A percentile compares a stretch with the other conserved stretches of the same genome.
Conservation (phyloP, 2,113 vertebrate genomes). For the Agapornis roseicollis region DNA sequence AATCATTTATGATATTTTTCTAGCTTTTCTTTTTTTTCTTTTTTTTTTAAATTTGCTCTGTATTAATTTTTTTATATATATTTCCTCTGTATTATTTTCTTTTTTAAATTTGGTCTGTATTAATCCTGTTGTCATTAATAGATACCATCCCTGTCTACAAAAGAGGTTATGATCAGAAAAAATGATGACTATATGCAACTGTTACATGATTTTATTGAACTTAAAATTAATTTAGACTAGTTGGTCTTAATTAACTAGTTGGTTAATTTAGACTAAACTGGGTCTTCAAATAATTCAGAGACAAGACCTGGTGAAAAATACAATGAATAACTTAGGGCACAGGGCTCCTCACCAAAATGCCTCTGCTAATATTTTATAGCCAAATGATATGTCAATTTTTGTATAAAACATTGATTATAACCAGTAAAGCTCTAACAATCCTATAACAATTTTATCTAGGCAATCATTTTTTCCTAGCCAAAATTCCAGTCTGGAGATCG, state of each 20-base stretch:
- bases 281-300: neutral
- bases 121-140: neutral
- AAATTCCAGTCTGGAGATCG: neutral
- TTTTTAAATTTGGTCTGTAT: neutral
- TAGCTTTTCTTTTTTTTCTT: neutral
- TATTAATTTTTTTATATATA: too few species aligned
- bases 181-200: neutral
- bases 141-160: neutral
- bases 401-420: neutral
- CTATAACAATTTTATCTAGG: neutral
- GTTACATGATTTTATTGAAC: neutral
- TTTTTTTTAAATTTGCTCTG: neutral
- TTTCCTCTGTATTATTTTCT: too few species aligned
- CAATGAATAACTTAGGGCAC: rapidly evolving
- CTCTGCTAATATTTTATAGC: neutral
- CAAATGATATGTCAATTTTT: neutral
- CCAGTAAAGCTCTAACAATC: neutral
- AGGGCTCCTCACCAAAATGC: neutral
- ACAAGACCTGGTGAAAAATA: neutral
- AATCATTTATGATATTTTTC: neutral
- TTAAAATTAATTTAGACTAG: neutral
- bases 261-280: neutral
- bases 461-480: neutral
- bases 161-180: neutral
- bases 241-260: too few species aligned